phyloP scores from a whole-genome alignment of 2,797 vertebrate species.

The Ammospiza maritima region DNA sequence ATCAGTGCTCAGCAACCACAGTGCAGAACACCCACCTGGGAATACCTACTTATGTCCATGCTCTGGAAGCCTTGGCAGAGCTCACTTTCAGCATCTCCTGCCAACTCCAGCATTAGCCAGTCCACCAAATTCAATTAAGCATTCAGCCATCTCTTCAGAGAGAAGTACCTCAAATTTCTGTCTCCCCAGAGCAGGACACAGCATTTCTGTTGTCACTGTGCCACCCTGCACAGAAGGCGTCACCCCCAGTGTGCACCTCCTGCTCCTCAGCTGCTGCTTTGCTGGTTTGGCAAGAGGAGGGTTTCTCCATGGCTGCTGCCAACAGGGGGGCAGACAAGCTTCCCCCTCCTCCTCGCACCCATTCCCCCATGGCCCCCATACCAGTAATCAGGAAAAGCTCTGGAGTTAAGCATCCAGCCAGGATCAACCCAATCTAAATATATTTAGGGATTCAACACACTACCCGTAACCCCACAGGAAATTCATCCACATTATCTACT shows the following conservation, averaged over 20 bases:
- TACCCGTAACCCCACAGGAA: not conserved
- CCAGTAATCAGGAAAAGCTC: not conserved
- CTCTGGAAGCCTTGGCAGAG: not conserved
- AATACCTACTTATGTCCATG: fast-evolving
- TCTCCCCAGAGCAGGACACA: not conserved
- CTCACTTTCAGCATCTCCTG: not conserved
- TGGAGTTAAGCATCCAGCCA: not conserved
- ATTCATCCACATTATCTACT: not conserved
- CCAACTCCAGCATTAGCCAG: not conserved
- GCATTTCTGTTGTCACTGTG: not conserved
- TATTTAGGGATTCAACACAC: not conserved
- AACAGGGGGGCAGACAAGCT: not conserved
- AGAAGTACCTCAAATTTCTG: not conserved
- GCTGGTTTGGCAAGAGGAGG: not conserved
- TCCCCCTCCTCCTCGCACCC: fast-evolving
- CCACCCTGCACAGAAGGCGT: not conserved
- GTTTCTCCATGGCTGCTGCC: not conserved
- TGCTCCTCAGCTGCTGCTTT: not conserved
- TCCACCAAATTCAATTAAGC: not conserved
- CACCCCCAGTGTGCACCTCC: fast-evolving
- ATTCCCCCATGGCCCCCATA: fast-evolving
- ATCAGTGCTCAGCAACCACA: not conserved
- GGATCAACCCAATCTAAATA: not conserved
- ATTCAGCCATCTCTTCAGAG: not conserved
- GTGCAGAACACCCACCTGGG: not conserved